Evolutionary conservation across 1,140 invertebrate genomes (phyloP), one percentile per base, ranked within the genome.

Genomic region (Babylonia areolata): DNA sequence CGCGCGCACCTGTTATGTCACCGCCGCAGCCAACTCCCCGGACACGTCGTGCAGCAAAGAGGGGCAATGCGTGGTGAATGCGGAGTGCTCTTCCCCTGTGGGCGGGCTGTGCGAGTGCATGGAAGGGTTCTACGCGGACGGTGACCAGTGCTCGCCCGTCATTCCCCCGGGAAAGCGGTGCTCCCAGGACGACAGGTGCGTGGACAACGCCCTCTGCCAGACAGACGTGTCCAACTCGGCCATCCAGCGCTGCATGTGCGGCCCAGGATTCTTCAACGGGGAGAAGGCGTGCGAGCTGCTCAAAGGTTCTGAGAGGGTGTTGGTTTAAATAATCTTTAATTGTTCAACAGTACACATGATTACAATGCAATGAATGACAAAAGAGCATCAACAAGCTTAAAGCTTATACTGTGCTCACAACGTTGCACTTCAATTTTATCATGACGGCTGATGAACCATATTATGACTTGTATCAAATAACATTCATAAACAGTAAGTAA

Each of bases 61-160:
- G 2, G 82, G 82, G 17, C 69, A 87, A 39, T 87, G 87, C 40
- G 84, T 87, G 28, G 73, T 85, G 2, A 46, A 87, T 39, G 84
- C 87, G 2, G 78, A 87, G 37, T 87, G 87, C 54, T 85, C 84
- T n/a, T 85, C 87, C 40, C 85, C 80, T 3, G 51, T 75, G n/a
- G 87, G 87, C 39, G 87, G 87, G 20, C 77, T 87, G n/a, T 87
- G 87, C 37, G 81, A 75, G 40, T 87, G 87, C 54, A 73, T 69
- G 37, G n/a, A 31, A 0, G 87, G 87, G 1, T 87, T 64, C 54
- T 87, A 82, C 51, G 40, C 79, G 23, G 39, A 81, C 80, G 81
- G 80, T 42, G n/a, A 64, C 23, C 31, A 51, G 31, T 87, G 87
- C 69, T 75, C 64, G 2, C 82, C 82, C 11, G 82, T 84, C 37